A percentile compares a stretch with the other conserved stretches of the same genome.
phyloP scores from a whole-genome alignment of 2,113 vertebrate species.

The Tor tambroides region DNA sequence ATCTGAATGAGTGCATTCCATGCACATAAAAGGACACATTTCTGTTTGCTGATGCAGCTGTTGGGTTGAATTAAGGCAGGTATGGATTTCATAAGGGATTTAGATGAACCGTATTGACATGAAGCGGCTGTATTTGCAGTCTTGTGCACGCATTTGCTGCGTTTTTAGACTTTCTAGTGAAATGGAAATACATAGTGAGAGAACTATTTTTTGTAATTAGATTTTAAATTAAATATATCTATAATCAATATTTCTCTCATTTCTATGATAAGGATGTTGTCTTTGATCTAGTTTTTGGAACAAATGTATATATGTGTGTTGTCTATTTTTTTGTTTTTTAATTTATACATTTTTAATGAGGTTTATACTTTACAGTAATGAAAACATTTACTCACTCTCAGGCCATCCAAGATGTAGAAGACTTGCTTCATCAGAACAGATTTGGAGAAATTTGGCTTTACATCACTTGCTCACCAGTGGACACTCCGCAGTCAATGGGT shows the following conservation, averaged over 20 bases:
- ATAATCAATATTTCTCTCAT: neutral
- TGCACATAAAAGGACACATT: slow-evolving; percentile 2
- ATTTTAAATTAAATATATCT: neutral
- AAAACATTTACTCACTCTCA: too few species aligned
- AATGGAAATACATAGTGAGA: too few species aligned
- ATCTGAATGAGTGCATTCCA: slow-evolving; percentile 1
- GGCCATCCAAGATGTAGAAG: too few species aligned
- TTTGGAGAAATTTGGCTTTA: neutral
- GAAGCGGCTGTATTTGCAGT: neutral
- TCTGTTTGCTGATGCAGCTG: slow-evolving; percentile 23
- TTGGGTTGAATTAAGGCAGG: neutral
- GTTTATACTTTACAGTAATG: neutral
- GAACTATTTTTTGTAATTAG: neutral
- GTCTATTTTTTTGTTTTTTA: neutral
- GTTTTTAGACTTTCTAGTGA: neutral
- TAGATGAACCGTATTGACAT: neutral
- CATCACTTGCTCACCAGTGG: neutral
- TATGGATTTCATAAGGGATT: slow-evolving; percentile 30
- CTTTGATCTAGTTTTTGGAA: neutral
- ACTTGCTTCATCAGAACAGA: too few species aligned
- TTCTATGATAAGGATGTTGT: neutral
- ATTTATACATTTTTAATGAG: neutral
- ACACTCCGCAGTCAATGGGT: neutral
- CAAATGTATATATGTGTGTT: neutral
- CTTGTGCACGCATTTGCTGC: neutral